Evolutionary conservation across 2,113 vertebrate species (phyloP), one percentile per base, ranked within the genome.

Genomic region (Megalops atlanticus): DNA sequence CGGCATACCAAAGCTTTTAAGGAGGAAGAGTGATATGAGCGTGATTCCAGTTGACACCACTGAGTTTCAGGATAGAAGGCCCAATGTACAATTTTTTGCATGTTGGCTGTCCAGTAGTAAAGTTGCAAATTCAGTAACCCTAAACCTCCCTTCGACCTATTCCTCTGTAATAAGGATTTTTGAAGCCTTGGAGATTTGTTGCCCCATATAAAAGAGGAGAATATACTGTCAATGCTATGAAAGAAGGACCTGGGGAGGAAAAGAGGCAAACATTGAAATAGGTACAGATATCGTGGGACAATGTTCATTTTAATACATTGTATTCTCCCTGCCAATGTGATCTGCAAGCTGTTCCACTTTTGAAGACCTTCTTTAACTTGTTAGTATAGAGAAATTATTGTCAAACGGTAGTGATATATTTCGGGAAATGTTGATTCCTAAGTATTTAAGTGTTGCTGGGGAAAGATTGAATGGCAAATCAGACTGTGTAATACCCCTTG

Each of bases 261-360:
- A 78, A 82, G 43, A 52, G 76, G 81, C 35, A 78, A 31, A 40
- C 45, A 39, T 68, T 78, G 81, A 54, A 82, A 82, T 39, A 82
- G 15, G 49, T 82, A 82, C 68, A 71, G 6, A 54, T 71, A 78
- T 78, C 45, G 76, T 11, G 58, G 64, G 11, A 82, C 27, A 4
- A 82, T 69, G 41, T 82, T 82, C 76, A 82, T 76, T 38, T 82
- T 82, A 27, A 78, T 52, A 10, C n/a, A n/a, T n/a, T n/a, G n/a
- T n/a, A 82, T 54, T 36, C 64, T 82, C 2, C 76, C 80, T 45
- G 38, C 58, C 41, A 77, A n/a, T 40, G 68, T n/a, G 40, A 75
- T 21, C 4, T 36, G 36, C 36, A 38, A 74, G 72, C 36, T 39
- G 72, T 16, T 21, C 39, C 71, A 74, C 40, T 75, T 74, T 24